These are phyloP conservation scores for Timandra comae DNA, from an alignment of 2,888 invertebrate genomes.

Conservation along the genomic window DNA sequence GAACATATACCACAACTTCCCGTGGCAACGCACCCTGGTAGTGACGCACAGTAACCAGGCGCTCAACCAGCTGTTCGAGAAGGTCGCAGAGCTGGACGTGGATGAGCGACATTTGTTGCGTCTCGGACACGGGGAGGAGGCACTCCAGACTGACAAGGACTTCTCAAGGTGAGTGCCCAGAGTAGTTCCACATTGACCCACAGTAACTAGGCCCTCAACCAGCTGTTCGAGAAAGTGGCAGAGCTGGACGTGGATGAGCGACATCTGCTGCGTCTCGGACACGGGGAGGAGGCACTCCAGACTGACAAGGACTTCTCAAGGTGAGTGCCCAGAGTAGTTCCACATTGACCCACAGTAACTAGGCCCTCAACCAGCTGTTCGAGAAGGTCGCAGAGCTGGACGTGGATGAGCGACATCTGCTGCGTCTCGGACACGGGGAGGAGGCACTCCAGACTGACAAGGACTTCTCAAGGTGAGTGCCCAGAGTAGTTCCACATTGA, in stretches of 20 bases:
- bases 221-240: constrained; percentile 99
- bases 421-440: constrained; percentile 99
- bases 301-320: constrained; percentile 99
- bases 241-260: constrained; percentile 98
- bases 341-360: constrained; percentile 99
- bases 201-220: constrained; percentile 99
- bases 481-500: too few species aligned
- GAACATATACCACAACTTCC: constrained; percentile 99
- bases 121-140: constrained; percentile 99
- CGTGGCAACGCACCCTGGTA: constrained; percentile 97
- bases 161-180: constrained; percentile 92
- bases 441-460: constrained; percentile 99
- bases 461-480: constrained; percentile 93
- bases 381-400: constrained; percentile 99
- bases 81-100: constrained; percentile 97
- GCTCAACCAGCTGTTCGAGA: constrained; percentile 98
- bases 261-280: constrained; percentile 97
- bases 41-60: constrained; percentile 99
- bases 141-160: constrained; percentile 98
- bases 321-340: too few species aligned
- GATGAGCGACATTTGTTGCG: constrained; percentile 98
- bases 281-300: constrained; percentile 98
- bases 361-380: constrained; percentile 98
- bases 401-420: constrained; percentile 96
- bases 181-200: too few species aligned